Evolutionary conservation across 1,140 invertebrate genomes (phyloP).

Genomic region (Anastatus disparis): DNA sequence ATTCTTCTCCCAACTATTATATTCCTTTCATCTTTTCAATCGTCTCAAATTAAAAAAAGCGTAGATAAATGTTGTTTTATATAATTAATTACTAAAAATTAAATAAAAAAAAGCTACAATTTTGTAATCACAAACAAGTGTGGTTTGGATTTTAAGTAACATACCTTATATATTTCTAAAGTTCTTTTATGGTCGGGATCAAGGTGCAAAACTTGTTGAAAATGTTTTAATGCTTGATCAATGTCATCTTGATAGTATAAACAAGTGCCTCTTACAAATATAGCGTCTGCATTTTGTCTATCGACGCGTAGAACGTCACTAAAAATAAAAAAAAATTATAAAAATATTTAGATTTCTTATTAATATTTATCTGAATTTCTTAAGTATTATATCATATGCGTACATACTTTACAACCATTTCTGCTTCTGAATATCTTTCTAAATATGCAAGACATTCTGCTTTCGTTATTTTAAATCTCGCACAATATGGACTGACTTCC

Average conservation of each 20-base stretch:
- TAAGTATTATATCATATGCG: background rate
- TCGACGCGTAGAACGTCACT: constrained; percentile 85
- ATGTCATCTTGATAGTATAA: constrained; percentile 92
- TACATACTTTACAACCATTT: constrained; percentile 83
- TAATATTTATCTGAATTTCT: background rate
- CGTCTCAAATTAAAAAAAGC: constrained; percentile 21
- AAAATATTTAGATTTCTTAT: constrained; percentile 1
- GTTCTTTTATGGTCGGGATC: constrained; percentile 92
- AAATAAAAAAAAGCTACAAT: background rate
- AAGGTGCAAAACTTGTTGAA: constrained; percentile 88
- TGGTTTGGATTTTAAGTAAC: background rate
- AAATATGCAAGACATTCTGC: constrained; percentile 86
- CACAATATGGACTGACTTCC: constrained; percentile 71
- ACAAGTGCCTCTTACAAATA: constrained; percentile 90
- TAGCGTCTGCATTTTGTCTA: constrained; percentile 87
- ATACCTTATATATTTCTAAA: constrained; percentile 84
- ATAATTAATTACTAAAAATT: constrained; percentile 8
- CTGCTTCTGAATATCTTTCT: constrained; percentile 83
- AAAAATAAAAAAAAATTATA: constrained; percentile 48
- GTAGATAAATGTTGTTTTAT: no score
- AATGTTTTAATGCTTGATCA: constrained; percentile 90
- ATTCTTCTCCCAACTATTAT: constrained; percentile 6
- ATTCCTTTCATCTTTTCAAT: constrained; percentile 26
- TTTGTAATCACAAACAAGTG: constrained; percentile 1
- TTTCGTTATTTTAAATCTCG: constrained; percentile 83